A percentile compares a stretch with the other conserved stretches of the same genome.
Evolutionary conservation across 2,797 vertebrate genomes (phyloP).

Genomic region (Gallirallus australis): DNA sequence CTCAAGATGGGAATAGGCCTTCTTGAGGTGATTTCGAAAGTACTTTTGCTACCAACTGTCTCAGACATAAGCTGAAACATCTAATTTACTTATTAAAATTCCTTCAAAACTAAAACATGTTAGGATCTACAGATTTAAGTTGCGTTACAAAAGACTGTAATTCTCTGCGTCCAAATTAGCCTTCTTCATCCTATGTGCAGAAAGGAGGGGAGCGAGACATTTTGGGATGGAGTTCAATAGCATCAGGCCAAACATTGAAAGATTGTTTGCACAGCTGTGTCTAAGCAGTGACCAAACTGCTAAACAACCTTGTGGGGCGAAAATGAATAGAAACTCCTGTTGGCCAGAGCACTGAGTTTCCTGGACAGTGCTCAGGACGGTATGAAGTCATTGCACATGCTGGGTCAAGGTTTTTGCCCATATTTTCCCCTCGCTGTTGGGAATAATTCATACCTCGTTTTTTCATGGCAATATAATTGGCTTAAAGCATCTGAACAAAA

Average conservation of each 20-base stretch:
- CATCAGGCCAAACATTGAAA: conserved; percentile 53
- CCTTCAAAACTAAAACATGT: not conserved
- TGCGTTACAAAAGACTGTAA: not conserved
- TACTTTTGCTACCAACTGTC: not conserved
- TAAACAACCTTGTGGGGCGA: conserved; percentile 58
- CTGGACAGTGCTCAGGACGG: conserved; percentile 66
- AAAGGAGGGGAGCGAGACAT: not conserved
- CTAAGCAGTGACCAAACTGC: conserved; percentile 60
- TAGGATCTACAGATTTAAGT: not conserved
- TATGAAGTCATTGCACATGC: conserved; percentile 71
- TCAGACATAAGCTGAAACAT: not conserved
- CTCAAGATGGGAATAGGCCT: not conserved
- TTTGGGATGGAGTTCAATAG: conserved; percentile 59
- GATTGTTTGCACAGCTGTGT: conserved; percentile 80
- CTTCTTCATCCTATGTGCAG: conserved; percentile 30
- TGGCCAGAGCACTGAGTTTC: conserved; percentile 64
- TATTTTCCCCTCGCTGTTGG: conserved; percentile 41
- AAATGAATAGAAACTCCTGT: conserved; percentile 70
- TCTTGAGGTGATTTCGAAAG: not conserved
- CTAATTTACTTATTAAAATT: not conserved
- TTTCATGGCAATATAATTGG: conserved; percentile 16
- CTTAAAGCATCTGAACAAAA: conserved; percentile 16
- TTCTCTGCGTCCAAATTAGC: conserved; percentile 27
- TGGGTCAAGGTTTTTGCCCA: conserved; percentile 61
- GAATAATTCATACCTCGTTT: not conserved